A percentile compares a stretch with the other conserved stretches of the same genome.
These are phyloP conservation scores for Penaeus chinensis DNA, from an alignment of 1,140 invertebrate species.

Conservation along the genomic window DNA sequence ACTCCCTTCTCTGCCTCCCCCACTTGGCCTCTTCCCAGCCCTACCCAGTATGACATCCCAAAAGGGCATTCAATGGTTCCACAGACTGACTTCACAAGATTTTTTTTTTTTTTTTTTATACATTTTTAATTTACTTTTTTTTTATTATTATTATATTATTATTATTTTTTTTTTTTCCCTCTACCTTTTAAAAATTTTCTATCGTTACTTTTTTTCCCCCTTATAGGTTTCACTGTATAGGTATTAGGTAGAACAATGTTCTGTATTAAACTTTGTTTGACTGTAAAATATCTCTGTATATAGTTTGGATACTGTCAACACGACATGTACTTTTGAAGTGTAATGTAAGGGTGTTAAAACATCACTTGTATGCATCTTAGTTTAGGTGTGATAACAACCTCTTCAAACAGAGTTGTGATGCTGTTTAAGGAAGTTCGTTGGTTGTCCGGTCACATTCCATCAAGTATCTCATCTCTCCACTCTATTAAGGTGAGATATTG, in stretches of 20 bases:
- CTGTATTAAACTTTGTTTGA: too few relatives aligned
- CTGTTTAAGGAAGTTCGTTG: constrained; percentile 57
- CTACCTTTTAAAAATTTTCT: constrained; percentile 19
- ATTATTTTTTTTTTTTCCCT: constrained; percentile 18
- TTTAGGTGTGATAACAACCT: constrained; percentile 51
- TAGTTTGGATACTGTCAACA: constrained; percentile 32
- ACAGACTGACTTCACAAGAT: constrained; percentile 20
- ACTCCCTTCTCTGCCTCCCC: constrained; percentile 35
- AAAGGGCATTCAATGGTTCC: constrained; percentile 44
- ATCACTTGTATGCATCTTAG: constrained; percentile 46
- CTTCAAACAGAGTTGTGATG: constrained; percentile 53
- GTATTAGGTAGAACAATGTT: too few relatives aligned
- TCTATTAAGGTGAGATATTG: constrained; percentile 55
- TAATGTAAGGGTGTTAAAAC: constrained; percentile 39
- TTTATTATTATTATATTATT: constrained; percentile 33
- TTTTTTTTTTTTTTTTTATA: constrained; percentile 35
- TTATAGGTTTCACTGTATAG: too few relatives aligned
- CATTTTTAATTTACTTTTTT: constrained; percentile 27
- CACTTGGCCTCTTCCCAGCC: constrained; percentile 40
- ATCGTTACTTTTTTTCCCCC: constrained; percentile 18
- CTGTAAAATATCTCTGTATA: not conserved
- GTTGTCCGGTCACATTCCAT: constrained; percentile 60
- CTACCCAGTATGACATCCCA: constrained; percentile 37
- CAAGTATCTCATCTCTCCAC: constrained; percentile 51
- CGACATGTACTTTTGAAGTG: constrained; percentile 24